These are phyloP conservation scores for Carlito syrichta DNA, from an alignment of 2,113 vertebrate genomes.

Conservation along the genomic window DNA sequence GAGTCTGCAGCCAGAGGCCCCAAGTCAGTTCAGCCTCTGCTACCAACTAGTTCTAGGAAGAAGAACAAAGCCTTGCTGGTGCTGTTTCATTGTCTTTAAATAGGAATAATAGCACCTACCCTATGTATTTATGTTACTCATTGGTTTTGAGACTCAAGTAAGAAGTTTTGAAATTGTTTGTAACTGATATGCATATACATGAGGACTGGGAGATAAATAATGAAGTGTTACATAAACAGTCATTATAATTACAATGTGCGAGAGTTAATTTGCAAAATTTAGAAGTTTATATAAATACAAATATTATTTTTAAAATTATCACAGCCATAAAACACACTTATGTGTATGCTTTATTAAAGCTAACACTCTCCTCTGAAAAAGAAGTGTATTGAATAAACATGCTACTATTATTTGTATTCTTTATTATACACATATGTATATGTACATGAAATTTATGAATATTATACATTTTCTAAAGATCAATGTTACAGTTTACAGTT, in stretches of 20 bases:
- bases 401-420: neutral
- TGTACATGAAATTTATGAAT: neutral
- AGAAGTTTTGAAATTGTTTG: neutral
- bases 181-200: neutral
- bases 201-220: neutral
- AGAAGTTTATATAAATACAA: neutral
- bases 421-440: neutral
- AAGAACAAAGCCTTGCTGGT: neutral
- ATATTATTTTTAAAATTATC: neutral
- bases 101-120: neutral
- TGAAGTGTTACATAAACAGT: neutral
- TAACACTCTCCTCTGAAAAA: neutral
- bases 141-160: neutral
- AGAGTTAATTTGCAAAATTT: neutral
- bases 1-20: neutral
- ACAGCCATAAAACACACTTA: neutral
- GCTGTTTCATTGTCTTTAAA: neutral
- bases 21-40: neutral
- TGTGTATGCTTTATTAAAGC: neutral
- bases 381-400: neutral
- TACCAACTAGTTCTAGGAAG: neutral
- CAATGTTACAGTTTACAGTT: neutral
- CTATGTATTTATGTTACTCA: neutral
- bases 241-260: neutral
- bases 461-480: neutral